Percentiles rank a stretch among this genome's conserved stretches.
phyloP scores from a whole-genome alignment of 2,113 vertebrate species.

The Oxyruncus cristatus region DNA sequence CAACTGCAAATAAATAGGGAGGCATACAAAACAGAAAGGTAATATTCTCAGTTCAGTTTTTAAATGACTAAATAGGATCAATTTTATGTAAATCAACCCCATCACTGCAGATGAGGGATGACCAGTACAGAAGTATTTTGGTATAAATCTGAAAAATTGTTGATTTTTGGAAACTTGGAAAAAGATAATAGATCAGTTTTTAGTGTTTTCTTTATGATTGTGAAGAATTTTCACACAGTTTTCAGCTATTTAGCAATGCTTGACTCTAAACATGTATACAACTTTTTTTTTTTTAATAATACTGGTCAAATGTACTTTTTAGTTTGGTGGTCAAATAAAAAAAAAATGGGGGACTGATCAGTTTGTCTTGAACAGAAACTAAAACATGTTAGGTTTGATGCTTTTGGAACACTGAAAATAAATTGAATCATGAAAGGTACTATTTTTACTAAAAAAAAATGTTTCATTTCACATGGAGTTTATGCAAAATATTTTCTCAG shows the following conservation, averaged over 20 bases:
- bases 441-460: not conserved
- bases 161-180: not conserved
- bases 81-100: not conserved
- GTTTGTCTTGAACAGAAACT: not conserved
- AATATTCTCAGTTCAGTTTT: not conserved
- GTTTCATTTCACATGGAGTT: not conserved
- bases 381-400: fast-evolving
- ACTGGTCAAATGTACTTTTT: not conserved
- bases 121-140: not conserved
- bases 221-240: not conserved
- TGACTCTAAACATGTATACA: not conserved
- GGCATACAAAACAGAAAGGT: not conserved
- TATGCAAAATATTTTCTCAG: not conserved
- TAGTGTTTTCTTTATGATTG: not conserved
- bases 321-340: not conserved
- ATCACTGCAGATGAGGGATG: not conserved
- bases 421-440: not conserved
- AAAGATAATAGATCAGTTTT: not conserved
- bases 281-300: not conserved
- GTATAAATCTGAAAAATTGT: not conserved
- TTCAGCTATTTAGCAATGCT: not conserved
- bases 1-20: not conserved
- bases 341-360: fast-evolving
- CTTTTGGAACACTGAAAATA: not conserved
- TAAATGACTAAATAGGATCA: not conserved